phyloP scores from a whole-genome alignment of 2,797 vertebrate genomes.

The Euthynnus affinis region DNA sequence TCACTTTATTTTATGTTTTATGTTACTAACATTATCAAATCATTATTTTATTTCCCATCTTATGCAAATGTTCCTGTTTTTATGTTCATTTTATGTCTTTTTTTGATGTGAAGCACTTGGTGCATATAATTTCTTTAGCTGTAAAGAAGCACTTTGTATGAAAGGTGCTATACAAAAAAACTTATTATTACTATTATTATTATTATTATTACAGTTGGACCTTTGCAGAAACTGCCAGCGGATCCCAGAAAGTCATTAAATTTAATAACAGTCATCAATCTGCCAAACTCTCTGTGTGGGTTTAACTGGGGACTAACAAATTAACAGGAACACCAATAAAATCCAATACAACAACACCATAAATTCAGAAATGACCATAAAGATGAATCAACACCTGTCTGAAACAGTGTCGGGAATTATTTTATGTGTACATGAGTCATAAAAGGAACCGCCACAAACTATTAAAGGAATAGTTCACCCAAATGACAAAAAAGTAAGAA shows the following conservation, averaged over 20 bases:
- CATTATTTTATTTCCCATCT: too few species aligned
- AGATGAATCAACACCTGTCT: not conserved
- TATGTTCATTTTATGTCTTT: too few species aligned
- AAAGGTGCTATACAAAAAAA: too few species aligned
- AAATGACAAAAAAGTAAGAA: not conserved
- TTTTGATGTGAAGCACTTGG: too few species aligned
- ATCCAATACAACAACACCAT: not conserved
- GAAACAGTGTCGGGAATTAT: not conserved
- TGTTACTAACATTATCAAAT: too few species aligned
- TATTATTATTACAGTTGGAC: not conserved
- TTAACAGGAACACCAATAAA: slow-evolving; percentile 11
- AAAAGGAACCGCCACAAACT: not conserved
- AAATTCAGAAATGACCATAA: not conserved
- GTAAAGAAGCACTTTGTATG: too few species aligned
- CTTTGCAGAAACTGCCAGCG: slow-evolving; percentile 8
- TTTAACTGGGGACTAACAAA: not conserved
- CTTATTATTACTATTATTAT: too few species aligned
- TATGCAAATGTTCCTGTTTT: too few species aligned
- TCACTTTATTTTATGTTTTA: too few species aligned
- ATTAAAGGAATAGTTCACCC: not conserved
- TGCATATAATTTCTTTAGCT: too few species aligned
- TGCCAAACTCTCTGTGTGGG: not conserved
- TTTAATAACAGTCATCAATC: slow-evolving; percentile 32
- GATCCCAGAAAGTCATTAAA: slow-evolving; percentile 27
- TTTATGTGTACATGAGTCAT: not conserved